These are phyloP conservation scores for Chromoteleia sp. DNA, from an alignment of 2,888 invertebrate species.

Conservation along the genomic window DNA sequence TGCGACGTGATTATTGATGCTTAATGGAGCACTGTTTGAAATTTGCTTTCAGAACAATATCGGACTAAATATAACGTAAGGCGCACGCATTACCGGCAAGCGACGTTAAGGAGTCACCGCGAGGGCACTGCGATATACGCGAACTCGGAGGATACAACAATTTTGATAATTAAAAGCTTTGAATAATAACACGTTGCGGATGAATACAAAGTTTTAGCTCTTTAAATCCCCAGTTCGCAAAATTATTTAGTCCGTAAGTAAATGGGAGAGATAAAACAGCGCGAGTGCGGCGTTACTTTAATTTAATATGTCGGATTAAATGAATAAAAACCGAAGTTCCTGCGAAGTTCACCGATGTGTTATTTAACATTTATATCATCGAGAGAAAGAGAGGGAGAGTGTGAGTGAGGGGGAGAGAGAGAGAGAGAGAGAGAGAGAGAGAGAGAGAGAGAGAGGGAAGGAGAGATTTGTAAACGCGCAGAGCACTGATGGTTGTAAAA, in stretches of 20 bases:
- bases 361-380: constrained; percentile 36
- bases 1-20: constrained; percentile 6
- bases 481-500: neutral
- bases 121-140: constrained; percentile 10
- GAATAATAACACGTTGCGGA: constrained; percentile 32
- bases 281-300: constrained; percentile 9
- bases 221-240: constrained; percentile 29
- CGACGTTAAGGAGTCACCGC: constrained; percentile 31
- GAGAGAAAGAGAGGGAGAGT: neutral
- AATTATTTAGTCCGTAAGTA: constrained; percentile 36
- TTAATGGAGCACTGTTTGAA: constrained; percentile 44
- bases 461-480: constrained; percentile 9
- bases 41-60: constrained; percentile 57
- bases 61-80: constrained; percentile 37
- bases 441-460: neutral
- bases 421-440: neutral
- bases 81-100: constrained; percentile 28
- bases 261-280: constrained; percentile 25
- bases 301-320: constrained; percentile 22
- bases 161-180: constrained; percentile 39
- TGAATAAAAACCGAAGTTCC: constrained; percentile 3
- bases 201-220: constrained; percentile 36
- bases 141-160: constrained; percentile 20
- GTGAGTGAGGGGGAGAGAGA: too few species aligned
- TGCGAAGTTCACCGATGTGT: constrained; percentile 28